Base-by-base conservation (phyloP, 2,888 invertebrate genomes). In the Hartigia nigra region DNA sequence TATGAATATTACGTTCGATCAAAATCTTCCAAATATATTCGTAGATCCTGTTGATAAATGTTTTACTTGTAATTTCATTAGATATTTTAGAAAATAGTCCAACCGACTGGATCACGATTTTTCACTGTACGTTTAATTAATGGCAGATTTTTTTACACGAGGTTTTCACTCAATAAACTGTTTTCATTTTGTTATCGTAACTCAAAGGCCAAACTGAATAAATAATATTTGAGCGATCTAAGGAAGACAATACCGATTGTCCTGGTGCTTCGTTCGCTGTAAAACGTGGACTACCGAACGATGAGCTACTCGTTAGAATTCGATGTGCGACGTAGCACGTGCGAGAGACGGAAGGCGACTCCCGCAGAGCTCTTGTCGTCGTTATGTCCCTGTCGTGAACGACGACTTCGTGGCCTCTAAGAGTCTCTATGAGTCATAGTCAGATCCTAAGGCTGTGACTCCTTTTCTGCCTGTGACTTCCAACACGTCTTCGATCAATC, bases 351-450 rank as follows among this genome's bases (percentile, higher is more conserved):
- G 70, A 69, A n/a, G 39, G 74, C 76, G 78, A 79, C 78, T 79
- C 78, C 78, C 78, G 78, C 78, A 79, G 76, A 76, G 78, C 39
- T 78, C 78, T 76, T 76, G 37, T 69, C 69, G 75, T 72, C 39
- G 72, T 72, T 31, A 36, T 31, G 76, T 55, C 69, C 12, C 74
- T 74, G 76, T 76, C 78, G 72, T 31, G 31, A 11, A 72, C 55
- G 23, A 55, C 55, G 23, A 23, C 2, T 55, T 55, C 55, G 55
- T 55, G 12, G 72, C 34, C 34, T 9, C 72, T 31, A 23, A 72
- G 5, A 55, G 72, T 34, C 72, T 72, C 72, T 72, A 12, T 31
- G 70, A 72, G 12, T 72, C 72, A 72, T 31, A 12, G 72, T 32
- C 31, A n/a, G 72, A n/a, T 12, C 32, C 72, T 55, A 55, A 23